Conservation (phyloP, 2,888 invertebrate species). For the Notocelia uddmanniana region DNA sequence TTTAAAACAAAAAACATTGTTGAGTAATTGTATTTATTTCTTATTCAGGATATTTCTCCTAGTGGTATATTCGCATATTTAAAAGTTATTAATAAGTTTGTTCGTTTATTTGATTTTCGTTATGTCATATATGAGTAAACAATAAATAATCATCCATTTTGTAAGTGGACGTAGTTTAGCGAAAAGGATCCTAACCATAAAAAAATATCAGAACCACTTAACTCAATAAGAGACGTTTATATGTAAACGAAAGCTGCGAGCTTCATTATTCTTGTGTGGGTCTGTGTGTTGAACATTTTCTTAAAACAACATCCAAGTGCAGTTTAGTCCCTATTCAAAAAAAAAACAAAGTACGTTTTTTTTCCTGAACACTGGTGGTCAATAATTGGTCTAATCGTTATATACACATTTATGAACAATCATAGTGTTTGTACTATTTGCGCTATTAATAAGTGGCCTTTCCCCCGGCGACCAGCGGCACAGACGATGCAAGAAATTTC, state of each 20-base stretch:
- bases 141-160: not conserved
- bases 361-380: not conserved
- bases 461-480: not conserved
- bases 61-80: not conserved
- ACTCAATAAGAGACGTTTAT: not conserved
- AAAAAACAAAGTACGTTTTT: not conserved
- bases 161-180: not conserved
- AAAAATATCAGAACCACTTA: not conserved
- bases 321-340: slow-evolving; percentile 20
- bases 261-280: too few relatives aligned
- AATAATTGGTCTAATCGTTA: not conserved
- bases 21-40: not conserved
- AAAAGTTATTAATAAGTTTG: not conserved
- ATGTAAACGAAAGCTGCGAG: too few relatives aligned
- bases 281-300: not conserved
- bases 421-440: slow-evolving; percentile 5
- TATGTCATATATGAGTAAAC: not conserved
- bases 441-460: not conserved
- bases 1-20: not conserved
- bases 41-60: not conserved
- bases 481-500: not conserved
- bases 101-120: not conserved
- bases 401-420: slow-evolving; percentile 13
- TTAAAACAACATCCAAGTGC: slow-evolving; percentile 2
- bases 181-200: not conserved